Conservation (phyloP, 2,797 vertebrate species). For the Gymnocypris eckloni region DNA sequence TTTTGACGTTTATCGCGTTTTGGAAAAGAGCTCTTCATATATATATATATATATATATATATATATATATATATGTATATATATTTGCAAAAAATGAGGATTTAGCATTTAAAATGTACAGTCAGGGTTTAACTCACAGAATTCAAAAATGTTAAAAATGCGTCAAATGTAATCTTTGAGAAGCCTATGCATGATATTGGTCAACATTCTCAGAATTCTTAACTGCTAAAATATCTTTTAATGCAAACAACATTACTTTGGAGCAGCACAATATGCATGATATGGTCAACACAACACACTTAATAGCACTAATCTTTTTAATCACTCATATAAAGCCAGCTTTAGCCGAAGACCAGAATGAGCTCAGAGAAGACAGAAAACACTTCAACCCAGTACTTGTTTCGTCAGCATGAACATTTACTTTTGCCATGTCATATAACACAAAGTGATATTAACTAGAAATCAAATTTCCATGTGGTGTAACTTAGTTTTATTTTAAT, state of each 20-base stretch:
- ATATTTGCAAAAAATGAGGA: too few species aligned
- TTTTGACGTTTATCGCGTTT: too few species aligned
- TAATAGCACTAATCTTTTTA: not conserved
- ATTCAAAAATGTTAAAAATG: too few species aligned
- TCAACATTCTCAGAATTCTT: conserved; percentile 25
- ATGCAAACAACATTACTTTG: conserved; percentile 2
- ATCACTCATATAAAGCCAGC: not conserved
- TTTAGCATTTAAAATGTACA: too few species aligned
- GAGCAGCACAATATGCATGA: not conserved
- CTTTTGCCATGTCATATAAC: conserved; percentile 52
- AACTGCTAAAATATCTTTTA: too few species aligned
- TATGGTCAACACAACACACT: not conserved
- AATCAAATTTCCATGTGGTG: conserved; percentile 83
- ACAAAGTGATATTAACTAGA: conserved; percentile 54
- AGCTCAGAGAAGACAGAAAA: conserved; percentile 17
- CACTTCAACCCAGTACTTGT: not conserved
- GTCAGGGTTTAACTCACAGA: too few species aligned
- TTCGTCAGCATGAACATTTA: conserved; percentile 56
- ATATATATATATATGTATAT: too few species aligned
- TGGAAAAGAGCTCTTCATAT: too few species aligned
- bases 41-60: too few species aligned
- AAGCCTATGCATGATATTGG: too few species aligned
- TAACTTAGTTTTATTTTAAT: conserved; percentile 99
- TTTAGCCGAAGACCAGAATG: not conserved
- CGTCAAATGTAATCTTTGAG: too few species aligned